These are phyloP conservation scores for Netta rufina DNA, from an alignment of 2,797 vertebrate genomes.

Conservation along the genomic window DNA sequence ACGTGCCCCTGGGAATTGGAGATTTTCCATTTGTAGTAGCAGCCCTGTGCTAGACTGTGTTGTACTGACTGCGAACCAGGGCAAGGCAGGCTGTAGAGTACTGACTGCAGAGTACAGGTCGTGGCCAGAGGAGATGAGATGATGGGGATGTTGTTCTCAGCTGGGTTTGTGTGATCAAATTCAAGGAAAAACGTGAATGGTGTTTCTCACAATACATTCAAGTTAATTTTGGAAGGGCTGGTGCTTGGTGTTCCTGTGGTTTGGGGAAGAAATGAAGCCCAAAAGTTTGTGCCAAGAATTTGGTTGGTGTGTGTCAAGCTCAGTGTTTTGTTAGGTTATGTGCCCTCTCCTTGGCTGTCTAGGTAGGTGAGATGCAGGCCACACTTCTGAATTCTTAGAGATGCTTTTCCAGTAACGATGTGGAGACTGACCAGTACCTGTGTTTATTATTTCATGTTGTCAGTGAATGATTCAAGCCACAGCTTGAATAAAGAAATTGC, in stretches of 20 bases:
- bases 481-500: background rate
- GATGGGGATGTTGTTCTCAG: background rate
- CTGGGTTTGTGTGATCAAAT: background rate
- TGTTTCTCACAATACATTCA: background rate
- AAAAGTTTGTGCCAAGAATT: background rate
- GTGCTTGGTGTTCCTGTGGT: background rate
- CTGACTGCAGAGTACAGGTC: background rate
- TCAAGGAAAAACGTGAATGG: background rate
- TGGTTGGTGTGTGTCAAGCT: background rate
- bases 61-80: background rate
- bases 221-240: background rate
- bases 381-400: background rate
- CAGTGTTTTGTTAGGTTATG: background rate
- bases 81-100: background rate
- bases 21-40: background rate
- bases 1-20: constrained; percentile 27
- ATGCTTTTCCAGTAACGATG: background rate
- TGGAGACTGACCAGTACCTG: background rate
- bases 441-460: background rate
- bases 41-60: background rate
- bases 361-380: background rate
- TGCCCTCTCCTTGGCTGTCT: background rate
- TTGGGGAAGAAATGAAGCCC: background rate
- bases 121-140: background rate
- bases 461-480: background rate